Evolutionary conservation across 2,113 vertebrate species (phyloP).

Genomic region (Cnemophilus loriae): DNA sequence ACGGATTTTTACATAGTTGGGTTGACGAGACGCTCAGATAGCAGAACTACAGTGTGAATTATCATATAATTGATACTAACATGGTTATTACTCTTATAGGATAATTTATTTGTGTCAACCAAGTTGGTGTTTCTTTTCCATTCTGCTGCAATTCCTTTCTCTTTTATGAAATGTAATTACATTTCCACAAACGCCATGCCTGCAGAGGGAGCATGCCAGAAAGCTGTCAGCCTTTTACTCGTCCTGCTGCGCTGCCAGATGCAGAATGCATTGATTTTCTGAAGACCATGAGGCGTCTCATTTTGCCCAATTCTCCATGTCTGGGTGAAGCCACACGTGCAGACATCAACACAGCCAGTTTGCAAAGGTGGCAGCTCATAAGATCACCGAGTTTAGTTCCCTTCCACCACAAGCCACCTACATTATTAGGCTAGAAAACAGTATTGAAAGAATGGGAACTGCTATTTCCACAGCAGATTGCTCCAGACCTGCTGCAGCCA

Average conservation of each 20-base stretch:
- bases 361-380: slow-evolving; percentile 31
- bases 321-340: not conserved
- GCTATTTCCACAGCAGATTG: slow-evolving; percentile 35
- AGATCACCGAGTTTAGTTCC: not conserved
- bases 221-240: slow-evolving; percentile 50
- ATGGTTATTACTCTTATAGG: not conserved
- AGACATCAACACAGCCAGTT: not conserved
- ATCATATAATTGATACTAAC: not conserved
- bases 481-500: slow-evolving; percentile 50
- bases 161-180: slow-evolving; percentile 63
- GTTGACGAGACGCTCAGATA: fast-evolving
- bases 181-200: slow-evolving; percentile 70
- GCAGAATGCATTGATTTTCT: slow-evolving; percentile 49
- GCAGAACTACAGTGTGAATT: not conserved
- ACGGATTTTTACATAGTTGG: not conserved
- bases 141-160: slow-evolving; percentile 44
- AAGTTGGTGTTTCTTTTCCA: not conserved
- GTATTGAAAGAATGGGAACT: not conserved
- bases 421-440: slow-evolving; percentile 6
- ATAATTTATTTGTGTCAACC: not conserved
- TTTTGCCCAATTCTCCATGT: slow-evolving; percentile 5
- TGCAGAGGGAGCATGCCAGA: slow-evolving; percentile 50
- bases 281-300: slow-evolving; percentile 53
- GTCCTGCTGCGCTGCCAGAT: slow-evolving; percentile 48
- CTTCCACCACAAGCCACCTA: not conserved